These are phyloP conservation scores for Spatula versicolor DNA, from an alignment of 2,797 vertebrate species.

Conservation along the genomic window DNA sequence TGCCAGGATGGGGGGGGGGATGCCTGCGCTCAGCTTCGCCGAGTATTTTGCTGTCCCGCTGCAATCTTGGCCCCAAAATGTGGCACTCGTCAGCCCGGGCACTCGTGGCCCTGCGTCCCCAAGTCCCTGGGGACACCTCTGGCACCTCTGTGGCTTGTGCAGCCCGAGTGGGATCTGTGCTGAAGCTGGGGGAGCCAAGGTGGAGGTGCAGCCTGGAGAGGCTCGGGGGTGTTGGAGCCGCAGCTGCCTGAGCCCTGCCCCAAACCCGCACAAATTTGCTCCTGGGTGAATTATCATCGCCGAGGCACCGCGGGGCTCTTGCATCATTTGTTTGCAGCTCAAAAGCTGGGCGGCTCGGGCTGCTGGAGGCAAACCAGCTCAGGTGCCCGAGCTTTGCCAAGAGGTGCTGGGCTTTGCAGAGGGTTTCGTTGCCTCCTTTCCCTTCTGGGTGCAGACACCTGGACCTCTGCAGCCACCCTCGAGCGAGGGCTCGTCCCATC, in stretches of 20 bases:
- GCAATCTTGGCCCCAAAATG: background rate
- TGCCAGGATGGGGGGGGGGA: background rate
- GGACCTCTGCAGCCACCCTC: background rate
- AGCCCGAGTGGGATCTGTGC: background rate
- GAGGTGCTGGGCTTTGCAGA: fast-evolving
- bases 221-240: background rate
- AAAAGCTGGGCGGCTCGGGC: background rate
- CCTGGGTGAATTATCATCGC: background rate
- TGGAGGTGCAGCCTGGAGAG: fast-evolving
- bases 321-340: background rate
- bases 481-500: fast-evolving
- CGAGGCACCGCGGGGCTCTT: background rate
- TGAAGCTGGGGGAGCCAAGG: fast-evolving
- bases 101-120: fast-evolving
- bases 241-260: background rate
- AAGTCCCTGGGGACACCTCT: background rate
- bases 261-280: background rate
- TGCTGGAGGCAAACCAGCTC: background rate
- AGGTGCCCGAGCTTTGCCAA: background rate
- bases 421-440: background rate
- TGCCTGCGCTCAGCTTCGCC: background rate
- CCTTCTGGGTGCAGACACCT: fast-evolving
- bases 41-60: fast-evolving
- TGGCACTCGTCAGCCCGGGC: fast-evolving
- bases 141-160: background rate